Evolutionary conservation across 2,888 invertebrate genomes (phyloP).

Genomic region (Drosophila falleni): DNA sequence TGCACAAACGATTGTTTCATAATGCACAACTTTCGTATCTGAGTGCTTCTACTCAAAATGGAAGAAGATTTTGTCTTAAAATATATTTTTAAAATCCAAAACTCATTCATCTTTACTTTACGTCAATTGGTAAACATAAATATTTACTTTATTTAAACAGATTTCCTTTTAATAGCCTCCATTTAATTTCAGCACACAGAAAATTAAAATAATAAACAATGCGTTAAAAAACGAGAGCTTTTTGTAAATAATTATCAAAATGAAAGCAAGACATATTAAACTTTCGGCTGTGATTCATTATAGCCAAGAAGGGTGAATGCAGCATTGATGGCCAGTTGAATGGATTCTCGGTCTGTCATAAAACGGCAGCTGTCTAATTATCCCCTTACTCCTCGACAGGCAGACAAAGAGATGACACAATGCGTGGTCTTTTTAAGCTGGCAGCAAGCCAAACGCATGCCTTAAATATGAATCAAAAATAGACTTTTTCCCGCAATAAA

Average conservation of each 20-base stretch:
- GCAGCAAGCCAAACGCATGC: slow-evolving; percentile 68
- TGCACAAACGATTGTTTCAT: slow-evolving; percentile 23
- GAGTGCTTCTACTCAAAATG: not conserved
- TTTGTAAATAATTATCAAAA: slow-evolving; percentile 69
- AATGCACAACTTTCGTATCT: slow-evolving; percentile 17
- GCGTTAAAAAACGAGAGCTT: slow-evolving; percentile 45
- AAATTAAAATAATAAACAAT: slow-evolving; percentile 67
- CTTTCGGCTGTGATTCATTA: slow-evolving; percentile 49
- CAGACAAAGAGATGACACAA: slow-evolving; percentile 36
- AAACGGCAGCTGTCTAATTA: slow-evolving; percentile 62
- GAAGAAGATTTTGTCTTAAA: not conserved
- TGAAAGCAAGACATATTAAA: slow-evolving; percentile 30
- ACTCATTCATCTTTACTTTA: not conserved
- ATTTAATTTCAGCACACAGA: slow-evolving; percentile 54
- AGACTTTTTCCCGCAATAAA: slow-evolving; percentile 63
- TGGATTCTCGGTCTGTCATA: slow-evolving; percentile 36
- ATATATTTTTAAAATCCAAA: not conserved
- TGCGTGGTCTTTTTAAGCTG: slow-evolving; percentile 65
- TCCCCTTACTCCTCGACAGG: slow-evolving; percentile 18
- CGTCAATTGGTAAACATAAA: slow-evolving; percentile 32
- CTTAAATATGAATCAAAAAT: slow-evolving; percentile 59
- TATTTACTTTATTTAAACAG: slow-evolving; percentile 26
- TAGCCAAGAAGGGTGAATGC: slow-evolving; percentile 46
- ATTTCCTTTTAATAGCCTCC: slow-evolving; percentile 52
- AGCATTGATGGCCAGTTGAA: slow-evolving; percentile 37